Evolutionary conservation across 2,113 vertebrate species (phyloP).

Genomic region (Hypocryptadius cinnamomeus): DNA sequence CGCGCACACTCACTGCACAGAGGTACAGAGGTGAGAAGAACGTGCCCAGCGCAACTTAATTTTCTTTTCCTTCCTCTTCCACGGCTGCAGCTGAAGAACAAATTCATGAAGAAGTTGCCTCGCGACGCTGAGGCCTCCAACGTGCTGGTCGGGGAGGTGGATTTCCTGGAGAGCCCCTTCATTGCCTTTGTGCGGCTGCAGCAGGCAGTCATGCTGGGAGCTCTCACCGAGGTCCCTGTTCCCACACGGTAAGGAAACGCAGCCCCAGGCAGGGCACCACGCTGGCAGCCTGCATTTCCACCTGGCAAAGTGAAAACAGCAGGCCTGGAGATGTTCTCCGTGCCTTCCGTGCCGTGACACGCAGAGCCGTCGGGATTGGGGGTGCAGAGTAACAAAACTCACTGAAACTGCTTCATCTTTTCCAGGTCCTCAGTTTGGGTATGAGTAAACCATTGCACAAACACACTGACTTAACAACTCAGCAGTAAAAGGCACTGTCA

Average conservation of each 20-base stretch:
- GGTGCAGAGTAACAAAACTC: not conserved
- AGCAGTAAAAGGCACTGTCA: not conserved
- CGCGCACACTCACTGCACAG: not conserved
- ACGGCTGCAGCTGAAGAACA: slow-evolving; percentile 86
- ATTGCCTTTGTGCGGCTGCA: slow-evolving; percentile 94
- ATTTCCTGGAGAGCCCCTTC: slow-evolving; percentile 91
- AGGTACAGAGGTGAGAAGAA: not conserved
- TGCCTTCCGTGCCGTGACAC: rapidly evolving
- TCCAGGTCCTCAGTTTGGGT: not conserved
- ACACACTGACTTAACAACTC: not conserved
- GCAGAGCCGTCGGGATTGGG: rapidly evolving
- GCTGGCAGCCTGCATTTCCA: not conserved
- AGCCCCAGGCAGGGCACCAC: too few species aligned
- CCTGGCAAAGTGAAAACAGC: not conserved
- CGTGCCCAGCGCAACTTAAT: not conserved
- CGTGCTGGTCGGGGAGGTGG: slow-evolving; percentile 93
- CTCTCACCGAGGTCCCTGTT: slow-evolving; percentile 93
- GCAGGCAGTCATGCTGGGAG: slow-evolving; percentile 95
- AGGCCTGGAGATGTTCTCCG: rapidly evolving
- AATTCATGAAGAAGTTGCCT: slow-evolving; percentile 98
- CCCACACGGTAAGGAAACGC: slow-evolving; percentile 83
- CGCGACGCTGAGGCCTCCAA: slow-evolving; percentile 97
- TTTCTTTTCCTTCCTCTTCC: not conserved
- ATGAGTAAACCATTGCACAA: not conserved
- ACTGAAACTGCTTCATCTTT: not conserved